Evolutionary conservation across 92 coral and sea anemone genomes (phyloP).

Genomic region (Epizoanthus illoricatus): DNA sequence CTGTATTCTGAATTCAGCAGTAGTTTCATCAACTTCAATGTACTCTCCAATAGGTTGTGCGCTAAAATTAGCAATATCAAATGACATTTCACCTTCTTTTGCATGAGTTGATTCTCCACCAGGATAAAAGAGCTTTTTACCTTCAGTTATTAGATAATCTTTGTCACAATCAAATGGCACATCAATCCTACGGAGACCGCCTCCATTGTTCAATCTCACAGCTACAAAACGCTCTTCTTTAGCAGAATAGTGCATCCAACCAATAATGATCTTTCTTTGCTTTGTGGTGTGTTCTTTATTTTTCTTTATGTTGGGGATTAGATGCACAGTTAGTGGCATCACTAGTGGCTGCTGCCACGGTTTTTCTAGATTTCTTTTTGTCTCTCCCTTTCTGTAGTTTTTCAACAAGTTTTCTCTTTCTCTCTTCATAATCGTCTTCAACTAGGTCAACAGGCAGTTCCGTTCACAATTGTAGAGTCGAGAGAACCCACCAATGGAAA

Average conservation of each 20-base stretch:
- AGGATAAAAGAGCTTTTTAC: constrained; percentile 40
- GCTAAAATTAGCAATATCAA: constrained; percentile 52
- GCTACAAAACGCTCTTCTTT: constrained; percentile 24
- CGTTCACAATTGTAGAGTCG: no score
- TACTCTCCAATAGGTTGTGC: constrained; percentile 35
- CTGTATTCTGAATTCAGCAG: constrained; percentile 38
- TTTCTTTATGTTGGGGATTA: constrained; percentile 2
- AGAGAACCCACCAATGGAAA: no score
- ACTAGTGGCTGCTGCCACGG: constrained; percentile 12
- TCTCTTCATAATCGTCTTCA: constrained; percentile 39
- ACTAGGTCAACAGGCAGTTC: no score
- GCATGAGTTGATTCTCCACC: constrained; percentile 42
- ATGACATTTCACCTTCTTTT: constrained; percentile 36
- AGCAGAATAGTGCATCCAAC: constrained; percentile 45
- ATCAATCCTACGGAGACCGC: constrained; percentile 41
- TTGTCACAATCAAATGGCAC: constrained; percentile 17
- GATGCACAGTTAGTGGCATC: background rate
- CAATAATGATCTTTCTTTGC: constrained; percentile 40
- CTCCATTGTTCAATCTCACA: constrained; percentile 40
- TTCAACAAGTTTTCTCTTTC: constrained; percentile 52
- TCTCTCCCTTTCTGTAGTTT: constrained; percentile 46
- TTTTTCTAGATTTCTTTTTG: constrained; percentile 37
- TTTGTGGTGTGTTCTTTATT: constrained; percentile 2
- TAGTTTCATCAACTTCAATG: constrained; percentile 30
- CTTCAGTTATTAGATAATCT: constrained; percentile 37